Percentiles rank a stretch among this genome's conserved stretches.
These are phyloP conservation scores for Elgaria multicarinata DNA, from an alignment of 2,113 vertebrate species.

Conservation along the genomic window DNA sequence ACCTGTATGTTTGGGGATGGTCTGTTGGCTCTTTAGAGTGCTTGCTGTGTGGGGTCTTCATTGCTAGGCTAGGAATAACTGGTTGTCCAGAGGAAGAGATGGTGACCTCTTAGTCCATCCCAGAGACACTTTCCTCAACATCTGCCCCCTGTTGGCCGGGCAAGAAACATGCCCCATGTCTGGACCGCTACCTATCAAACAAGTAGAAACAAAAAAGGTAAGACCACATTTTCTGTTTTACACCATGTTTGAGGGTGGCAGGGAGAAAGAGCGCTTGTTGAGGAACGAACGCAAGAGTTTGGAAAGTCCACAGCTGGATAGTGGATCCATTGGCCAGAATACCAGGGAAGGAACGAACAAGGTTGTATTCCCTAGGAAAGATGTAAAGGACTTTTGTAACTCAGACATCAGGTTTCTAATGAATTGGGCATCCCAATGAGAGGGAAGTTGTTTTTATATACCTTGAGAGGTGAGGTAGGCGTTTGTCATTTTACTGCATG, in stretches of 20 bases:
- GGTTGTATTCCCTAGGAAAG: not conserved
- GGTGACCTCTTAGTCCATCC: not conserved
- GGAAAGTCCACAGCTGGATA: too few relatives aligned
- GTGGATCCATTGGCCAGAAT: not conserved
- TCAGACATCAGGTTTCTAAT: not conserved
- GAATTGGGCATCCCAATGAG: not conserved
- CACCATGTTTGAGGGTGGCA: constrained; percentile 2
- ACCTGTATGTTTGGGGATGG: not conserved
- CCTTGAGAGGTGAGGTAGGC: not conserved
- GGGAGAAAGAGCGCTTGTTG: not conserved
- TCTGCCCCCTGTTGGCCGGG: constrained; percentile 6
- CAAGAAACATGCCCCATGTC: constrained; percentile 1
- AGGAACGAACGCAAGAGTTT: not conserved
- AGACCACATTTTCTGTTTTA: constrained; percentile 27
- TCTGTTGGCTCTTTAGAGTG: not conserved
- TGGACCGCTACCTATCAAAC: constrained; percentile 22
- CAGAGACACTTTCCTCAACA: not conserved
- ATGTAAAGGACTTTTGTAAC: not conserved
- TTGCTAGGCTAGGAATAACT: constrained; percentile 2
- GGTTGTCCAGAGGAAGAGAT: constrained; percentile 20
- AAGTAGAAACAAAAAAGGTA: constrained; percentile 26
- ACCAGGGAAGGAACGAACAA: not conserved
- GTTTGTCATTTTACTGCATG: not conserved
- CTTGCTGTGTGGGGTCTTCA: not conserved
- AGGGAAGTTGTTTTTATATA: not conserved